phyloP scores from a whole-genome alignment of 1,140 invertebrate genomes.

The Papilio helenus region DNA sequence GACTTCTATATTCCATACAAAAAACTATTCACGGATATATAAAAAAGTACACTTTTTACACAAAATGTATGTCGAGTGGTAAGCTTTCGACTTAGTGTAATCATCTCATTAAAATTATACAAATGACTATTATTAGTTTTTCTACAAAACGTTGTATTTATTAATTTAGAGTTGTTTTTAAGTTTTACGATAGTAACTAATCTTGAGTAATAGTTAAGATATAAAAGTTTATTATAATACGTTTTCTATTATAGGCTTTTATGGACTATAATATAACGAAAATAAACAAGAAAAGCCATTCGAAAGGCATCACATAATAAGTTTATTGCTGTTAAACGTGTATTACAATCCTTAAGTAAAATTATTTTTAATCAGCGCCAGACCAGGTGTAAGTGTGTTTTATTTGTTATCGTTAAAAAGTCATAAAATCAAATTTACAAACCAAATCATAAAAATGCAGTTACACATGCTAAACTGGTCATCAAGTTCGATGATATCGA shows the following conservation, averaged over 20 bases:
- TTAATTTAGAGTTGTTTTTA: neutral
- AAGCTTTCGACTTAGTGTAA: slow-evolving; percentile 6
- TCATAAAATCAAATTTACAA: slow-evolving; percentile 46
- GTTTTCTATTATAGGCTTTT: slow-evolving; percentile 8
- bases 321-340: slow-evolving; percentile 29
- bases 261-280: slow-evolving; percentile 30
- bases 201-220: neutral
- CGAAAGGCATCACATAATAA: neutral
- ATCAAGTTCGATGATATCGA: slow-evolving; percentile 32
- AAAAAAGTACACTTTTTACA: neutral
- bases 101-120: neutral
- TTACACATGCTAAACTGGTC: slow-evolving; percentile 33
- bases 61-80: slow-evolving; percentile 29
- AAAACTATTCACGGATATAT: neutral
- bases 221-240: slow-evolving; percentile 33
- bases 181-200: slow-evolving; percentile 10
- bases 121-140: neutral
- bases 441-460: slow-evolving; percentile 43
- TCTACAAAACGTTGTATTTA: neutral
- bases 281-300: slow-evolving; percentile 25
- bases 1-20: neutral
- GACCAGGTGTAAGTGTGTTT: slow-evolving; percentile 44
- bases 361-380: slow-evolving; percentile 43
- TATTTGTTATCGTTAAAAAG: slow-evolving; percentile 45
- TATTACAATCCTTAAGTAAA: slow-evolving; percentile 39